phyloP scores from a whole-genome alignment of 2,113 vertebrate species.

The Centropus bengalensis region DNA sequence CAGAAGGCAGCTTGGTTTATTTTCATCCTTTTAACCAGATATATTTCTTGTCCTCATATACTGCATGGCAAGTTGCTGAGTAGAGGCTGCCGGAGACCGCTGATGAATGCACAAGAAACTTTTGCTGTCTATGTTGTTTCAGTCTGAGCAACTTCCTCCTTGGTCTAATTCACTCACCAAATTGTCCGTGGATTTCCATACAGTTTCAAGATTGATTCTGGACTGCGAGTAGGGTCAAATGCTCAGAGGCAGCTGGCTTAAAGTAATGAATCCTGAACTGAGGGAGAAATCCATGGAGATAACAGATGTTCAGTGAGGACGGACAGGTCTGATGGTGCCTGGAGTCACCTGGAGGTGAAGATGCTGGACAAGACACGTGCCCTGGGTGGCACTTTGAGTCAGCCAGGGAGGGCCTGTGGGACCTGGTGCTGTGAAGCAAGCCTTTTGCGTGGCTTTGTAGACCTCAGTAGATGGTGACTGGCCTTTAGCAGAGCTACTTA shows the following conservation, averaged over 20 bases:
- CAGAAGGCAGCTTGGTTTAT: neutral
- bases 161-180: neutral
- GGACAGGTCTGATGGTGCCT: neutral
- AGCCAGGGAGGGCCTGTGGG: neutral
- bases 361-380: neutral
- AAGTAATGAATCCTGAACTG: neutral
- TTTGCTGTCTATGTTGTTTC: neutral
- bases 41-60: neutral
- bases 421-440: neutral
- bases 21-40: neutral
- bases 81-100: neutral
- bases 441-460: neutral
- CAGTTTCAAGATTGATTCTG: neutral
- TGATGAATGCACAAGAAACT: neutral
- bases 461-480: neutral
- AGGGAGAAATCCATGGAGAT: neutral
- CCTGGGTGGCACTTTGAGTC: neutral
- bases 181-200: neutral
- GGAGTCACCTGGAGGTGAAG: accelerated
- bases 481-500: neutral
- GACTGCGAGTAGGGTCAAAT: neutral
- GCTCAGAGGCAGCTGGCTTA: neutral
- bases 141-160: neutral
- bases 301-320: neutral
- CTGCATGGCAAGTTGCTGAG: neutral